phyloP scores from a whole-genome alignment of 2,888 invertebrate genomes.

The Nezara viridula region DNA sequence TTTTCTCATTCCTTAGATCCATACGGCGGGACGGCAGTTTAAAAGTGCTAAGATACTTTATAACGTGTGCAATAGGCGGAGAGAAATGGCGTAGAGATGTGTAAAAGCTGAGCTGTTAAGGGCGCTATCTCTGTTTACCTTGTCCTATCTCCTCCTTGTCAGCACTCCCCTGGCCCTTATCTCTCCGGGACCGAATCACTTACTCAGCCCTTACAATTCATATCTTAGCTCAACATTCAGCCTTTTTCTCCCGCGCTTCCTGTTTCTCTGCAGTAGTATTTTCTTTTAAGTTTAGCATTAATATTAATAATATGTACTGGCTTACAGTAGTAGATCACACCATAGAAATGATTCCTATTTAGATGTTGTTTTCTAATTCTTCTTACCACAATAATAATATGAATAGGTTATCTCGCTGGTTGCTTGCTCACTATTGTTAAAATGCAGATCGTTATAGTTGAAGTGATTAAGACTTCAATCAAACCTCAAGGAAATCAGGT shows the following conservation, averaged over 20 bases:
- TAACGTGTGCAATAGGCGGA: background rate
- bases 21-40: background rate
- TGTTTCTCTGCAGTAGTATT: background rate
- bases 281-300: background rate
- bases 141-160: slow-evolving; percentile 28
- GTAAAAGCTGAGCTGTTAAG: slow-evolving; percentile 26
- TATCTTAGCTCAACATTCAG: background rate
- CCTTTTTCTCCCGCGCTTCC: background rate
- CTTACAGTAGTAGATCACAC: no score
- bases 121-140: slow-evolving; percentile 40
- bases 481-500: no score
- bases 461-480: no score
- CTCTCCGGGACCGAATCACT: background rate
- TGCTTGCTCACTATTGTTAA: no score
- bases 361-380: no score
- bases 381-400: no score
- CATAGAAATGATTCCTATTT: no score
- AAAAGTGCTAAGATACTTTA: background rate
- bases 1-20: background rate
- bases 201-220: slow-evolving; percentile 38
- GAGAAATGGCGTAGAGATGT: background rate
- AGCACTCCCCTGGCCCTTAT: background rate
- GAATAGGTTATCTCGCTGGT: no score
- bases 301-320: background rate
- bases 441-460: no score